Evolutionary conservation across 2,888 invertebrate genomes (phyloP).

Genomic region (Ramazzottius varieornatus): DNA sequence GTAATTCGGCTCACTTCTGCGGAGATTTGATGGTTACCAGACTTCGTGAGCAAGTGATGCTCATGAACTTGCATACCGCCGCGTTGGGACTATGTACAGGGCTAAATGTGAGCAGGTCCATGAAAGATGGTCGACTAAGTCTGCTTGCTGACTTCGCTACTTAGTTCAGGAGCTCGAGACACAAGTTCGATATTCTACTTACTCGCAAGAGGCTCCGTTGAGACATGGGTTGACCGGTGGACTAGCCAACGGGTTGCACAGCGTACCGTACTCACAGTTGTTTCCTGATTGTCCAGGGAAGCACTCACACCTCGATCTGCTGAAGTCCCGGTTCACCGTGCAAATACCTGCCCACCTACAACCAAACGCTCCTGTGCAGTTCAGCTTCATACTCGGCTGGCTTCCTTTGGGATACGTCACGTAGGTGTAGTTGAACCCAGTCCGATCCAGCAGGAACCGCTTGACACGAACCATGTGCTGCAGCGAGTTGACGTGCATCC

Average conservation of each 20-base stretch:
- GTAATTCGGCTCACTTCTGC: too few relatives aligned
- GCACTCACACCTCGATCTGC: not conserved
- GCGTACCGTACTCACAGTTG: not conserved
- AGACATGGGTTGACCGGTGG: not conserved
- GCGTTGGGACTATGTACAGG: too few relatives aligned
- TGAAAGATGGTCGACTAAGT: too few relatives aligned
- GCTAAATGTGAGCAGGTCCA: too few relatives aligned
- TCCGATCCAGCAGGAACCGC: slow-evolving; percentile 51
- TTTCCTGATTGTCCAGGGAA: not conserved
- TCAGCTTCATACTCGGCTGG: too few relatives aligned
- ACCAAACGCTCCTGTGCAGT: not conserved
- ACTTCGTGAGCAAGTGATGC: not conserved
- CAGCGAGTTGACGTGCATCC: slow-evolving; percentile 9
- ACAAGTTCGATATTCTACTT: too few relatives aligned
- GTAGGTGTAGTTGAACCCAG: slow-evolving; percentile 74
- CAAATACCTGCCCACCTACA: not conserved
- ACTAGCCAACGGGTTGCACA: not conserved
- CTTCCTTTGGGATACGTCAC: slow-evolving; percentile 34
- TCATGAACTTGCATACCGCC: not conserved
- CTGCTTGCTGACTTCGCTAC: too few relatives aligned
- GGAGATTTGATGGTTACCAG: too few relatives aligned
- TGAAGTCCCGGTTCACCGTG: not conserved
- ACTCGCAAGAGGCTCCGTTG: not conserved
- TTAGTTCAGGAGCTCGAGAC: too few relatives aligned
- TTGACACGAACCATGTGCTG: slow-evolving; percentile 37